Conservation (phyloP, 2,888 invertebrate species). For the Tachystola acroxantha region DNA sequence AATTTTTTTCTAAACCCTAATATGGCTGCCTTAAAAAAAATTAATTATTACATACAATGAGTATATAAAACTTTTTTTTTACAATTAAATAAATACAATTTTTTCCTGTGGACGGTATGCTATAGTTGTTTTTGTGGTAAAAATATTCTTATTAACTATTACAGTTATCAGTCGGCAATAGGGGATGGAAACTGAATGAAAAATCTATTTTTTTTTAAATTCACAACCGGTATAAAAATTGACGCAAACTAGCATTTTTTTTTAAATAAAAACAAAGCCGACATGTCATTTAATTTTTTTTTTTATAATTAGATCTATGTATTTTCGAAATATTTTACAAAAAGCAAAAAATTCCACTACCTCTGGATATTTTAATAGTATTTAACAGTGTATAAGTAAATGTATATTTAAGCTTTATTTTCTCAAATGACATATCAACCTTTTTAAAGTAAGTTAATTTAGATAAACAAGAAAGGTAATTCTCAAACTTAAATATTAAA, state of each 20-base stretch:
- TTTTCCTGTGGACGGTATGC: conserved; percentile 71
- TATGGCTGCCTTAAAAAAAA: conserved; percentile 58
- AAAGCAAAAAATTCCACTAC: too few relatives aligned
- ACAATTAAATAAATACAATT: conserved; percentile 65
- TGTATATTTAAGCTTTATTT: too few relatives aligned
- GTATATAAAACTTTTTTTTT: conserved; percentile 42
- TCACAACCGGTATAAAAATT: conserved; percentile 1
- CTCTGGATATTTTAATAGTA: too few relatives aligned
- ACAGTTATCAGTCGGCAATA: conserved; percentile 52
- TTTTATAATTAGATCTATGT: too few relatives aligned
- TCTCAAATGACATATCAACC: too few relatives aligned
- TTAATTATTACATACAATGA: conserved; percentile 38
- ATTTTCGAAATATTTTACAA: too few relatives aligned
- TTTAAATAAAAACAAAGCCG: conserved; percentile 7
- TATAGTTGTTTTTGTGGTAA: conserved; percentile 50
- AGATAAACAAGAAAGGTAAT: too few relatives aligned
- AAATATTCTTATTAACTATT: conserved; percentile 59
- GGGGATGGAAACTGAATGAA: conserved; percentile 19
- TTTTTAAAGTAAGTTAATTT: too few relatives aligned
- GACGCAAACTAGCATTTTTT: conserved; percentile 7
- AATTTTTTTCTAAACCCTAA: conserved; percentile 40
- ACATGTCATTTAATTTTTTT: too few relatives aligned
- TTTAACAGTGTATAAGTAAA: too few relatives aligned
- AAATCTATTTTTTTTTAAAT: neutral
- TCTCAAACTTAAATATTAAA: too few relatives aligned